These are phyloP conservation scores for Danio kyathit DNA, from an alignment of 2,797 vertebrate species.

Conservation along the genomic window DNA sequence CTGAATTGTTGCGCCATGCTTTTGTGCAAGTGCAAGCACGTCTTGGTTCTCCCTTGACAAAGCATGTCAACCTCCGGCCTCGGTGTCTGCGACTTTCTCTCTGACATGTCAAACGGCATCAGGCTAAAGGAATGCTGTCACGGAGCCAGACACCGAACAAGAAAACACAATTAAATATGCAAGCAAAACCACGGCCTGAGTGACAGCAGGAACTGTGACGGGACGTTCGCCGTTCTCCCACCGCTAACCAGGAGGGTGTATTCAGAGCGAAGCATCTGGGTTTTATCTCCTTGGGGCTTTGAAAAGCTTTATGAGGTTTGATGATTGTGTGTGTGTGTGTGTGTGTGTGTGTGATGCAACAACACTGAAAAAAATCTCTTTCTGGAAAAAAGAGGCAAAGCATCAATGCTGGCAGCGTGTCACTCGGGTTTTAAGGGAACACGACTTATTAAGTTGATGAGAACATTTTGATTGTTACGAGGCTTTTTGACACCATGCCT, in stretches of 20 bases:
- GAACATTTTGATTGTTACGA: constrained; percentile 49
- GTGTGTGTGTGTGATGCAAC: background rate
- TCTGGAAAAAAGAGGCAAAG: constrained; percentile 26
- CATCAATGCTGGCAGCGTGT: constrained; percentile 41
- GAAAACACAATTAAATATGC: constrained; percentile 27
- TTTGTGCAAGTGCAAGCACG: constrained; percentile 72
- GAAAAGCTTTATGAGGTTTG: constrained; percentile 18
- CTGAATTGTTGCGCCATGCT: constrained; percentile 74
- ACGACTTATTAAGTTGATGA: constrained; percentile 50
- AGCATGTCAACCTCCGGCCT: constrained; percentile 66
- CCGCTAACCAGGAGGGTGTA: background rate
- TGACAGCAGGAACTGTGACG: constrained; percentile 2
- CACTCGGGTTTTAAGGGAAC: constrained; percentile 45
- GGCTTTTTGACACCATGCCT: constrained; percentile 54
- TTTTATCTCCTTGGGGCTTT: constrained; percentile 5
- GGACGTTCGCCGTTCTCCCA: background rate
- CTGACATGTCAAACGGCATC: constrained; percentile 42
- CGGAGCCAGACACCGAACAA: constrained; percentile 8
- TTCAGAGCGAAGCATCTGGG: constrained; percentile 11
- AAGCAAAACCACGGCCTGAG: constrained; percentile 21
- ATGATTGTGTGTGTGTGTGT: too few relatives aligned
- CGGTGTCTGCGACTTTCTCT: background rate
- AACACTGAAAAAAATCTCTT: constrained; percentile 17
- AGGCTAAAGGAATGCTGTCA: constrained; percentile 36
- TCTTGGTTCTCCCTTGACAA: constrained; percentile 68